Percentiles rank a stretch among this genome's conserved stretches.
phyloP scores from a whole-genome alignment of 2,797 vertebrate species.

The Remorina albescens region DNA sequence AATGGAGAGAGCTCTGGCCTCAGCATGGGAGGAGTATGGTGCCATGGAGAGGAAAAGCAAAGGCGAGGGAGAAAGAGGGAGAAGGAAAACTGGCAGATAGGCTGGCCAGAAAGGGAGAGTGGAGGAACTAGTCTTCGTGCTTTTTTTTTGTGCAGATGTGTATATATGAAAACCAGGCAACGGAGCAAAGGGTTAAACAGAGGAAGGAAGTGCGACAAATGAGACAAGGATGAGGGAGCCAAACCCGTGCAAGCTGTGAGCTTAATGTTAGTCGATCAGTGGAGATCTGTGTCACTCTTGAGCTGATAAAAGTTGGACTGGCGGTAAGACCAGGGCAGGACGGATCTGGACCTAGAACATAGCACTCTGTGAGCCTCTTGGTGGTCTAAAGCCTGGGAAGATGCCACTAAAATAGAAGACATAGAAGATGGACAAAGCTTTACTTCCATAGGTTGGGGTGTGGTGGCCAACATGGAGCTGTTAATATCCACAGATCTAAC shows the following conservation, averaged over 20 bases:
- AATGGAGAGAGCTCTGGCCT: conserved; percentile 77
- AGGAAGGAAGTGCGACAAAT: conserved; percentile 48
- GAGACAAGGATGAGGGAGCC: conserved; percentile 44
- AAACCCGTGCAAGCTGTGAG: conserved; percentile 49
- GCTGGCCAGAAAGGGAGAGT: conserved; percentile 43
- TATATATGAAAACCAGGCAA: conserved; percentile 33
- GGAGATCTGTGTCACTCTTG: conserved; percentile 58
- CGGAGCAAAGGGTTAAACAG: conserved; percentile 37
- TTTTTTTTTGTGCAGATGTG: conserved; percentile 40
- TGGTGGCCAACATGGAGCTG: conserved; percentile 9
- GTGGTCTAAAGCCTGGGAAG: conserved; percentile 33
- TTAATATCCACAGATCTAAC: not conserved
- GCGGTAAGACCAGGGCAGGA: conserved; percentile 27
- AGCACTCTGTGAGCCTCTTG: conserved; percentile 21
- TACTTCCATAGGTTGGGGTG: conserved; percentile 19
- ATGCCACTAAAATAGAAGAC: conserved; percentile 31
- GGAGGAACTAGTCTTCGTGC: conserved; percentile 38
- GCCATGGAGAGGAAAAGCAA: conserved; percentile 74
- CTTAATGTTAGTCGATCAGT: conserved; percentile 54
- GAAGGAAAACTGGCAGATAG: conserved; percentile 65
- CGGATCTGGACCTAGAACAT: conserved; percentile 35
- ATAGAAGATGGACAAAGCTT: conserved; percentile 21
- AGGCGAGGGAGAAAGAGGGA: conserved; percentile 61
- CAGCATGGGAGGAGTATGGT: conserved; percentile 74
- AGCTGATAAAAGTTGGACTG: conserved; percentile 47